Evolutionary conservation across 92 coral and sea anemone genomes (phyloP), one percentile per base, ranked within the genome.

Genomic region (Porites lobata): DNA sequence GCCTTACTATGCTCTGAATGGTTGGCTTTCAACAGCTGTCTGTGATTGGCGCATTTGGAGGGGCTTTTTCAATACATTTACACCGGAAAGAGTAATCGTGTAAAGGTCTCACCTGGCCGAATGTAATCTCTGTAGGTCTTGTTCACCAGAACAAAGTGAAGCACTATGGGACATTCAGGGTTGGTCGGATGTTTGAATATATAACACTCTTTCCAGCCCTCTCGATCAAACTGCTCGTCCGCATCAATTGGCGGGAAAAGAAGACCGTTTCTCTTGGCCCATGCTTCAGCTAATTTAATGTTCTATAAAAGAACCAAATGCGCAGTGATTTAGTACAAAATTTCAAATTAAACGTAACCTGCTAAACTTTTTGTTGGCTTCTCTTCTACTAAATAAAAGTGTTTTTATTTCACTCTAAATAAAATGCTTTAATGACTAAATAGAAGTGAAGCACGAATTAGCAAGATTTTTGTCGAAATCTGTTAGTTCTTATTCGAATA

Each of bases 231-330:
- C 80, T 86, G 87, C 52, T 92, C 94, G 61, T 93, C 93, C 22
- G 88, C 94, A 70, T 87, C 89, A 83, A 93, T 93, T 80, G 94
- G 96, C 79, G 96, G 96, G 87, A 93, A 93, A 17, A 90, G 94
- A 47, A 88, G 70, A 53, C 87, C 89, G 65, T 93, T 85, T 22
- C 78, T 83, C 18, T 88, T 88, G 68, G 96, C 96, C 96, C 96
- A 93, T 43, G 85, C 75, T 70, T 87, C 94, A 1, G 96, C 96
- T 57, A 87, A 50, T 56, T 81, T 83, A 8, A 93, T 87, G 47
- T 93, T 89, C 96, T 93, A 85, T 8, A 51, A 65, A 50, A 62
- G 68, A 71, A 78, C 15, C 0, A 59, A 26, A 9, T 26, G 57
- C 24, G 9, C 21, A 11, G 38, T 19, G n/a, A 69, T 38, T 82